Percentiles rank a stretch among this genome's conserved stretches.
Conservation (phyloP, 2,113 vertebrate species). For the Grammatotria lemairii region DNA sequence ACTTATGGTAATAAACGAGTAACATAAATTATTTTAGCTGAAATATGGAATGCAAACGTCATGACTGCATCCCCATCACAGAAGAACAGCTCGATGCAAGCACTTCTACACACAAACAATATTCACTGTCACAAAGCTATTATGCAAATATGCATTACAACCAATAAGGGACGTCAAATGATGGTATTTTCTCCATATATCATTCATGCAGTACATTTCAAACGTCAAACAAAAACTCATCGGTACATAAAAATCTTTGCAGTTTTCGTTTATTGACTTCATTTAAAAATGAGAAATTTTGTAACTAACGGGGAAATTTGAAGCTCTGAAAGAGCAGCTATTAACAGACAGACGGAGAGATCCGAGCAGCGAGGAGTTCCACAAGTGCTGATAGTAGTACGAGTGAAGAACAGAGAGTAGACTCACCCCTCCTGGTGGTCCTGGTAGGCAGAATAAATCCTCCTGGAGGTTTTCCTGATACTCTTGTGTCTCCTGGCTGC, state of each 20-base stretch:
- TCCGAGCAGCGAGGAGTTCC: background rate
- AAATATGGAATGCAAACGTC: rapidly evolving
- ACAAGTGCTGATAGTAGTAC: background rate
- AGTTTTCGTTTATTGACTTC: background rate
- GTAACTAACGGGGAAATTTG: background rate
- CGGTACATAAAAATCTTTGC: background rate
- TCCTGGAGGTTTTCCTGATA: constrained; percentile 74
- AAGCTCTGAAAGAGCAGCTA: background rate
- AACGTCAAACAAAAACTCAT: background rate
- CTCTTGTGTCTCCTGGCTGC: constrained; percentile 75
- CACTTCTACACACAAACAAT: background rate
- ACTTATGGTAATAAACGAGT: background rate
- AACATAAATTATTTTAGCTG: rapidly evolving
- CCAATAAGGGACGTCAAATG: background rate
- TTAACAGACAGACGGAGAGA: background rate
- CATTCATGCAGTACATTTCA: background rate
- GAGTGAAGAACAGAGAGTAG: background rate
- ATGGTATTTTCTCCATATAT: background rate
- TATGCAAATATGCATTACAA: background rate
- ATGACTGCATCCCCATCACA: background rate
- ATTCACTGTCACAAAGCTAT: background rate
- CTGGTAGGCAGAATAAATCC: constrained; percentile 76
- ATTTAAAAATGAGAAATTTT: background rate
- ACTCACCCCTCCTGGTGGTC: constrained; percentile 84
- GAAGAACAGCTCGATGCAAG: background rate